A percentile compares a stretch with the other conserved stretches of the same genome.
Conservation (phyloP, 2,888 invertebrate species). For the Eupsilia transversa region DNA sequence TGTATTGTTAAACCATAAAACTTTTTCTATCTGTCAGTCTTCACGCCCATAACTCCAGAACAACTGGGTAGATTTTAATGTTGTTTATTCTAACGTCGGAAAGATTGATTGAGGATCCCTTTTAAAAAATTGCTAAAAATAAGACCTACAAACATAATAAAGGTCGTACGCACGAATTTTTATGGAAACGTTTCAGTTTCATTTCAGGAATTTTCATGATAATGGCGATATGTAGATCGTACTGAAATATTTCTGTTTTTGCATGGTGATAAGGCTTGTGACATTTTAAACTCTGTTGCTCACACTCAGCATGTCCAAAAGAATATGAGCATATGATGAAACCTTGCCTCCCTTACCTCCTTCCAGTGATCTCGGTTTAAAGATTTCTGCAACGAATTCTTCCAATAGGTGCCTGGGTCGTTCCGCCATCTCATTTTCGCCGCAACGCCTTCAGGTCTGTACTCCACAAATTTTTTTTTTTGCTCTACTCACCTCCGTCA, state of each 20-base stretch:
- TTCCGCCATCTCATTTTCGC: neutral
- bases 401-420: neutral
- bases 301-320: too few relatives aligned
- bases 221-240: neutral
- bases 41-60: slow-evolving; percentile 30
- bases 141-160: neutral
- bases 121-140: slow-evolving; percentile 33
- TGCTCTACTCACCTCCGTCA: too few relatives aligned
- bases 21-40: slow-evolving; percentile 29
- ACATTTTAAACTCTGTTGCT: too few relatives aligned
- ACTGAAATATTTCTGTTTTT: slow-evolving; percentile 13
- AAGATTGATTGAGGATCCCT: slow-evolving; percentile 35
- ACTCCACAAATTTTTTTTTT: neutral
- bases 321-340: neutral
- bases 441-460: neutral
- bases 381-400: neutral
- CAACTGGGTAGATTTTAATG: slow-evolving; percentile 36
- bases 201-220: neutral
- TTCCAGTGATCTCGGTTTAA: neutral
- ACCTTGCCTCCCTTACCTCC: neutral
- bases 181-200: neutral
- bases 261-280: neutral
- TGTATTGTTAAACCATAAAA: slow-evolving; percentile 56
- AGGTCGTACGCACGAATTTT: slow-evolving; percentile 13
- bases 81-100: slow-evolving; percentile 46